A percentile compares a stretch with the other conserved stretches of the same genome.
These are phyloP conservation scores for Phylloscopus collybita DNA, from an alignment of 2,797 vertebrate genomes.

Conservation along the genomic window DNA sequence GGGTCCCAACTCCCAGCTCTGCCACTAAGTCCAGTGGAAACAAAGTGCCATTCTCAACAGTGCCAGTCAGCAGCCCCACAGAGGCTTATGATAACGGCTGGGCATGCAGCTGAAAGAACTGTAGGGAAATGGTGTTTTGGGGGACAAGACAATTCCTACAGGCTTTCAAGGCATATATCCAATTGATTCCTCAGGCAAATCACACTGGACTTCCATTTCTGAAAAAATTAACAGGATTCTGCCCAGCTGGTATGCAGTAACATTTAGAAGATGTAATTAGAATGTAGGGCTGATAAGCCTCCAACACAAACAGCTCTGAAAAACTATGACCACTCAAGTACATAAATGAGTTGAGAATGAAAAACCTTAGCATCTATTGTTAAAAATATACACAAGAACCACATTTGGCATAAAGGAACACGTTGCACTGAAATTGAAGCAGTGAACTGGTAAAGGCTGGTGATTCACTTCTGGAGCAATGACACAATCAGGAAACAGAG, in stretches of 20 bases:
- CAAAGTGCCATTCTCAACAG: neutral
- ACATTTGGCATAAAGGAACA: neutral
- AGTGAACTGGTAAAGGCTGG: neutral
- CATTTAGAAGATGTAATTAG: neutral
- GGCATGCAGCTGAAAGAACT: neutral
- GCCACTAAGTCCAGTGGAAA: neutral
- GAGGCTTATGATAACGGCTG: neutral
- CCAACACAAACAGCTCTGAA: neutral
- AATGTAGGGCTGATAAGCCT: neutral
- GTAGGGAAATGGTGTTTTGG: fast-evolving
- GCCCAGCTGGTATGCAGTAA: neutral
- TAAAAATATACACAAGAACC: neutral
- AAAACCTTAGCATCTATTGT: neutral
- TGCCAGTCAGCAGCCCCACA: neutral
- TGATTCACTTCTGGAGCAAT: neutral
- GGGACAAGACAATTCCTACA: neutral
- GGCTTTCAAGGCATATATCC: neutral
- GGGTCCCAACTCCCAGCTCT: neutral
- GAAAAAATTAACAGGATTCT: neutral
- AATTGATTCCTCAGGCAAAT: neutral
- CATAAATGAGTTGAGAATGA: neutral
- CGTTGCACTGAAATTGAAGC: neutral
- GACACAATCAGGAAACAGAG: neutral
- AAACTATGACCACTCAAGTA: neutral
- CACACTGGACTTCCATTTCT: neutral